Percentiles rank a stretch among this genome's conserved stretches.
These are phyloP conservation scores for Crepidodera aurea DNA, from an alignment of 2,888 invertebrate genomes.

Conservation along the genomic window DNA sequence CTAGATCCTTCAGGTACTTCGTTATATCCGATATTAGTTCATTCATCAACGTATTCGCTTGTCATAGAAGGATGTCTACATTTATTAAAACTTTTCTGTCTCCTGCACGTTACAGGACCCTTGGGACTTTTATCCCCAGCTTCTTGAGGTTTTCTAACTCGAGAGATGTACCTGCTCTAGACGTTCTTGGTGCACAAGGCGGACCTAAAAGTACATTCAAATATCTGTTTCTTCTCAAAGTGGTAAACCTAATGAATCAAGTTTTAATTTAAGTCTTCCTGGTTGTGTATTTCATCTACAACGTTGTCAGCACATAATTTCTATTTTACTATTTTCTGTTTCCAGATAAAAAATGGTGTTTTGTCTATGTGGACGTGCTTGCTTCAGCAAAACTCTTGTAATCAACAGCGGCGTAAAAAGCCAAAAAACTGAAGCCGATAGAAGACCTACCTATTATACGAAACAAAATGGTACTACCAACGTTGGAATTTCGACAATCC, in stretches of 20 bases:
- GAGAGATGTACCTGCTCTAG: no score
- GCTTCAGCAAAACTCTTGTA: constrained; percentile 12
- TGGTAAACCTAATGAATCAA: background rate
- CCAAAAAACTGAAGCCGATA: background rate
- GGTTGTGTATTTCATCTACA: no score
- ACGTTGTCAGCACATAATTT: no score
- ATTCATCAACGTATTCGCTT: constrained; percentile 85
- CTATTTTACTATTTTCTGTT: background rate
- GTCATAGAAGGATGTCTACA: constrained; percentile 78
- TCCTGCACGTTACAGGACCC: constrained; percentile 70
- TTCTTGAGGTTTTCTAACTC: no score
- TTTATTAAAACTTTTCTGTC: constrained; percentile 79
- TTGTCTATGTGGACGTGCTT: constrained; percentile 8
- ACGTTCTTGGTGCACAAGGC: no score
- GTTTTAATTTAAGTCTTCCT: no score
- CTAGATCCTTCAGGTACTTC: constrained; percentile 77
- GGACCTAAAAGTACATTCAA: no score
- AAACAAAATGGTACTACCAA: no score
- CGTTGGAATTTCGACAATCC: background rate
- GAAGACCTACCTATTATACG: background rate
- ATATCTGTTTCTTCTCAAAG: background rate
- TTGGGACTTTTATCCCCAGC: constrained; percentile 67
- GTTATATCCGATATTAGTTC: constrained; percentile 82
- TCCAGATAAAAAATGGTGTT: constrained; percentile 8
- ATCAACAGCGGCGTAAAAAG: background rate